Evolutionary conservation across 2,888 invertebrate genomes (phyloP), one percentile per base, ranked within the genome.

Genomic region (Synanthedon vespiformis): DNA sequence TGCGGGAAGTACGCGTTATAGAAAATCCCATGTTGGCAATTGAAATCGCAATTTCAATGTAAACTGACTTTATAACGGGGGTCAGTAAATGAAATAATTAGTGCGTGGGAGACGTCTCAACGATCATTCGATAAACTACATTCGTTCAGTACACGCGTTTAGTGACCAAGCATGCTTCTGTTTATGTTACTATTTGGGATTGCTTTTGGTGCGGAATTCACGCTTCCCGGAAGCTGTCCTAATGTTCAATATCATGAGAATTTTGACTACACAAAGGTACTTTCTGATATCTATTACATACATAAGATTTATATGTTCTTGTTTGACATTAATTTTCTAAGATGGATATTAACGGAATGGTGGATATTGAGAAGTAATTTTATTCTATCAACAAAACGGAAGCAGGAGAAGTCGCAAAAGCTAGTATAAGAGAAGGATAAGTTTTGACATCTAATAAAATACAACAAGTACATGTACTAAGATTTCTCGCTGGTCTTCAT

Each of bases 41-140:
- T 67, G 58, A 61, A 54, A 49, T 12, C 54, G 59, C 63, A 69
- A 68, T 69, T 64, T 63, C 61, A 66, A 64, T 68, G 62, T 68
- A 65, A 66, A 57, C 57, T 68, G 67, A 62, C 64, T 74, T 71
- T 70, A 72, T 63, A 62, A 51, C 58, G 59, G 70, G 72, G 75
- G 70, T 69, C 73, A 60, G 63, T 52, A 72, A 66, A 85, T 85
- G 81, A 79, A 58, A 79, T 84, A 83, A 86, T 80, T 81, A 82
- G 65, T 58, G 67, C 58, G 78, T 80, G 69, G 81, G 82, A 64
- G 56, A 72, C 54, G 54, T 59, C 53, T 56, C 56, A 54, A 51
- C 54, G 59, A 57, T 59, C 82, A 83, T 67, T 81, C 67, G 57
- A 58, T 60, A 62, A 57, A 61, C 58, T 55, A 61, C 59, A 55